Base-by-base conservation (phyloP, 2,888 invertebrate genomes). In the Folsomia candida region DNA sequence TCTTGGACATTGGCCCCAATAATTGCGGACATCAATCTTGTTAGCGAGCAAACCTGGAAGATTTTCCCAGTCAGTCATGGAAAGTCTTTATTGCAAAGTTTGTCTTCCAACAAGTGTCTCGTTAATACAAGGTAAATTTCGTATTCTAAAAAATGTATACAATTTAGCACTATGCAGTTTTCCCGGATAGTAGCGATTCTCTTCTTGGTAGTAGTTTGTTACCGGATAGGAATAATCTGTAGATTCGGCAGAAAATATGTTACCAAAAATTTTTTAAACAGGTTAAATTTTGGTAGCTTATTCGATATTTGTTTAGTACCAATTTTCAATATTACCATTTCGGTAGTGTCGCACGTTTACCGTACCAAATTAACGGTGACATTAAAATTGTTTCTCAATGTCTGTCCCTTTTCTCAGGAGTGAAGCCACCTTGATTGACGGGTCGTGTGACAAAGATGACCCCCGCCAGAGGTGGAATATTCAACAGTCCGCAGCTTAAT, bases 1-100 rank as follows among this genome's bases (percentile, higher is more conserved):
- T 74, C 74, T 51, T 74, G 74, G 74, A 74, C 71, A 6, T 64
- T 74, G 68, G 69, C 74, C 66, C 74, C 74, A 69, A 71, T 74
- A 57, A 74, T 74, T 68, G 66, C 66, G 37, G 74, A 74, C 69
- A 71, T 74, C 22, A 74, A 74, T 63, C 24, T 74, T 61, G 74
- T 74, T 58, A 74, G 74, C 29, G 74, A 74, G 64, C 74, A 74
- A 60, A 71, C 74, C 14, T 74, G 70, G 70, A 70, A 70, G 68
- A 68, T 71, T 25, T 54, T 68, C 6, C 71, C 70, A 29, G 73
- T 73, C n/a, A 68, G 68, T 22, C 70, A 74, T 70, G 71, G 71
- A 26, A 74, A 72, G 54, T 72, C 70, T 25, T 63, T 65, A 18
- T 66, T 70, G 22, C 71, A 72, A 37, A 72, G 70, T 54, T 47